Base-by-base conservation (phyloP, 2,797 vertebrate genomes). In the Clarias pachynema region DNA sequence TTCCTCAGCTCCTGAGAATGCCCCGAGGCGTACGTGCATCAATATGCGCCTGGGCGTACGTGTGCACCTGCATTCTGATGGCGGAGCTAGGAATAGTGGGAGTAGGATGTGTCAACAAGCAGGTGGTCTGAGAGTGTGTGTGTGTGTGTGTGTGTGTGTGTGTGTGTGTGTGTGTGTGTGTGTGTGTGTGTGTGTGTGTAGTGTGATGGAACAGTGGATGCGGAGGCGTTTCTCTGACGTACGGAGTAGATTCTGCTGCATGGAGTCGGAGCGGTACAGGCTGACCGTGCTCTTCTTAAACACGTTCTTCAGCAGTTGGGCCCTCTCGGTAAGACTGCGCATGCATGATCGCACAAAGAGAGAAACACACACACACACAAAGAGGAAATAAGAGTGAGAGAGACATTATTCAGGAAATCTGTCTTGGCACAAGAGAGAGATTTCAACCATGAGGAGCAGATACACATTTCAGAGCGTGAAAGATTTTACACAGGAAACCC, bases 211-310 rank as follows among this genome's bases (percentile, higher is more conserved):
- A 73, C 37, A 40, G 53, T 74, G 29, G 82, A 78, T 49, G 84
- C 16, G 80, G 49, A 70, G n/a, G 84, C 37, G 75, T 78, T 79
- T 31, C 84, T 59, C 87, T 22, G 90, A 98, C 98, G 98, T 94
- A 99, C 97, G 98, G 88, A 98, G 97, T 89, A 99, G 92, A 90
- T 98, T 99, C 91, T 99, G 98, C 88, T 99, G 98, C 93, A 98
- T 91, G 84, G 98, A 99, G 57, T 99, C 97, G 0, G 98, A 98
- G 12, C 96, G 96, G 94, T 99, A 99, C 89, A 99, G 90, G 87
- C 95, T 97, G 92, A 97, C 95, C 0, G 97, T 98, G 91, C 97
- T 99, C 96, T 99, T 99, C 97, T 98, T 99, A 91, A 99, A 99
- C 91, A 99, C 97, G 57, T 99, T 99, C 96, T 99, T 99, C 93